A percentile compares a stretch with the other conserved stretches of the same genome.
Evolutionary conservation across 2,797 vertebrate species (phyloP).

Genomic region (Protonibea diacanthus): DNA sequence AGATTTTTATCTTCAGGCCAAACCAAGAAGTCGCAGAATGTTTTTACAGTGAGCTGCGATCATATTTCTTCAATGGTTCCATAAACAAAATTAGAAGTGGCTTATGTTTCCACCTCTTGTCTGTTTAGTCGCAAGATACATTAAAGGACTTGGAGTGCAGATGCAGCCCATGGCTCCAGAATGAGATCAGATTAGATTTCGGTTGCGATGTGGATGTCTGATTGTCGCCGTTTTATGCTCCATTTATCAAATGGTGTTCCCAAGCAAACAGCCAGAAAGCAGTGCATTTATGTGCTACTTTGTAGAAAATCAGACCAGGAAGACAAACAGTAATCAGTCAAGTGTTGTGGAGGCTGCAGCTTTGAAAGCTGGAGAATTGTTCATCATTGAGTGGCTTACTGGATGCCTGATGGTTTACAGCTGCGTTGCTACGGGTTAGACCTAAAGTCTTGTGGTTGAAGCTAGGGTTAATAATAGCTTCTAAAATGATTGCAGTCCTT

Average conservation of each 20-base stretch:
- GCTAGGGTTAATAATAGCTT: slow-evolving; percentile 13
- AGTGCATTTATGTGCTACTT: slow-evolving; percentile 41
- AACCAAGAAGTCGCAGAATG: background rate
- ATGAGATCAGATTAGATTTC: slow-evolving; percentile 43
- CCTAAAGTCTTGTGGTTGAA: background rate
- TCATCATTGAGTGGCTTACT: slow-evolving; percentile 15
- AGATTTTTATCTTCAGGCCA: slow-evolving; percentile 4
- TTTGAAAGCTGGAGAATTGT: slow-evolving; percentile 28
- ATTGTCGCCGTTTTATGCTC: slow-evolving; percentile 46
- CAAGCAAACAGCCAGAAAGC: slow-evolving; percentile 36
- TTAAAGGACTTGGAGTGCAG: background rate
- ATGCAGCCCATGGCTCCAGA: slow-evolving; percentile 6
- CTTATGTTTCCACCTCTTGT: background rate
- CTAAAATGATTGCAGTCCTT: slow-evolving; percentile 9
- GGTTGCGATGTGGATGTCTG: slow-evolving; percentile 12
- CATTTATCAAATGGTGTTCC: slow-evolving; percentile 49
- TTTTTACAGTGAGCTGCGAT: background rate
- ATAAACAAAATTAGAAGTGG: slow-evolving; percentile 17
- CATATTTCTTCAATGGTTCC: background rate
- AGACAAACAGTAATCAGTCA: slow-evolving; percentile 58
- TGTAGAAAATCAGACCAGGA: slow-evolving; percentile 59
- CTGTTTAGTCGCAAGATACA: background rate
- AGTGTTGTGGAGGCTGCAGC: slow-evolving; percentile 45
- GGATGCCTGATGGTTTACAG: slow-evolving; percentile 29
- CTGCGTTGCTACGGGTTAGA: background rate